Evolutionary conservation across 2,797 vertebrate genomes (phyloP).

Genomic region (Knipowitschia caucasica): DNA sequence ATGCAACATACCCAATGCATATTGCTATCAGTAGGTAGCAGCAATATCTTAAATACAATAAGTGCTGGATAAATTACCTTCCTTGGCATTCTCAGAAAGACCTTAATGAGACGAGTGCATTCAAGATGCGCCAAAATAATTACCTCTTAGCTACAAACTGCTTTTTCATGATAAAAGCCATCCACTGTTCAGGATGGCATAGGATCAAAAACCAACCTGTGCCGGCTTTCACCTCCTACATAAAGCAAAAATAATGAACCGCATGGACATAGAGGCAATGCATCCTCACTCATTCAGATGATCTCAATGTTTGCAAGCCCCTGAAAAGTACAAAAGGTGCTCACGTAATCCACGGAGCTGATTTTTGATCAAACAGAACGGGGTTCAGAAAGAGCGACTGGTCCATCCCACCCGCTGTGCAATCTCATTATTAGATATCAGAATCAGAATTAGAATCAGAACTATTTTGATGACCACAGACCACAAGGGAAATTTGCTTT

Average conservation of each 20-base stretch:
- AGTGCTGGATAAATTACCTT: slow-evolving; percentile 1
- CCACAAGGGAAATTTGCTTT: too few relatives aligned
- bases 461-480: too few relatives aligned
- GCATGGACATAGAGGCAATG: background rate
- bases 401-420: too few relatives aligned
- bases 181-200: slow-evolving; percentile 1
- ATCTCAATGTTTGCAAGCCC: too few relatives aligned
- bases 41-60: slow-evolving; percentile 5
- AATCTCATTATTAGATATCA: too few relatives aligned
- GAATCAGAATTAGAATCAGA: too few relatives aligned
- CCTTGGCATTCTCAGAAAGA: slow-evolving; percentile 10
- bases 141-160: slow-evolving; percentile 16
- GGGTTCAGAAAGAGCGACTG: too few relatives aligned
- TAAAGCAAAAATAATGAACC: slow-evolving; percentile 6
- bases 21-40: background rate
- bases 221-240: slow-evolving; percentile 1
- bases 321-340: too few relatives aligned
- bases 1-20: too few relatives aligned
- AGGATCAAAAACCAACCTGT: slow-evolving; percentile 17
- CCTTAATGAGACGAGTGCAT: slow-evolving; percentile 1
- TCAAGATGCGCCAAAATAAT: slow-evolving; percentile 3
- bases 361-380: too few relatives aligned
- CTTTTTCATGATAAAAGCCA: slow-evolving; percentile 19
- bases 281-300: background rate
- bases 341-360: too few relatives aligned